A percentile compares a stretch with the other conserved stretches of the same genome.
Evolutionary conservation across 1,140 invertebrate species (phyloP).

Genomic region (Drosophila kikkawai): DNA sequence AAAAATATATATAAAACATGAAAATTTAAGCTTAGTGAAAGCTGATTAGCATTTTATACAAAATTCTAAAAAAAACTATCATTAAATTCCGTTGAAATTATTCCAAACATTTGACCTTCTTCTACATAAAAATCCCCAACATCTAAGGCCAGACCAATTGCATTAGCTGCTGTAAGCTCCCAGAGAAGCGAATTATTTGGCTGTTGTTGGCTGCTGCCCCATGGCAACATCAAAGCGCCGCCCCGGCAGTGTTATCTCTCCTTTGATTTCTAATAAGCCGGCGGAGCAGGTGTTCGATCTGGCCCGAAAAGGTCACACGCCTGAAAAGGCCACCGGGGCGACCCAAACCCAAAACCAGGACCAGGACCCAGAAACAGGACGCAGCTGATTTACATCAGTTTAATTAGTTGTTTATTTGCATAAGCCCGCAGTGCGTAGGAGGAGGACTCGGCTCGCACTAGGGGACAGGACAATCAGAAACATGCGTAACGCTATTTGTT

Average conservation of each 20-base stretch:
- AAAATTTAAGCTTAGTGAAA: no score
- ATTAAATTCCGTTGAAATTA: neutral
- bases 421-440: slow-evolving; percentile 35
- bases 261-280: slow-evolving; percentile 44
- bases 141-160: slow-evolving; percentile 24
- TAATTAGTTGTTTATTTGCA: slow-evolving; percentile 79
- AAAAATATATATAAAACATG: neutral
- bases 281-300: slow-evolving; percentile 56
- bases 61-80: neutral
- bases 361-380: slow-evolving; percentile 10
- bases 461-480: slow-evolving; percentile 53
- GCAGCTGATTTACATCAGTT: slow-evolving; percentile 72
- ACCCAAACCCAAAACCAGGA: neutral
- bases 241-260: slow-evolving; percentile 28
- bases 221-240: slow-evolving; percentile 51
- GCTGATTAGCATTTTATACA: no score
- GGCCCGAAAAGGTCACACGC: slow-evolving; percentile 44
- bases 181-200: slow-evolving; percentile 26
- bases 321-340: slow-evolving; percentile 13
- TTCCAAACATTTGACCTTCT: slow-evolving; percentile 8
- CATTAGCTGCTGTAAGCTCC: slow-evolving; percentile 27
- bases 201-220: slow-evolving; percentile 24
- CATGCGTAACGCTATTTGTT: slow-evolving; percentile 76
- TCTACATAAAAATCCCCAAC: slow-evolving; percentile 20
- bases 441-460: slow-evolving; percentile 3